A percentile compares a stretch with the other conserved stretches of the same genome.
phyloP scores from a whole-genome alignment of 2,888 invertebrate species.

The Melanophora roralis region DNA sequence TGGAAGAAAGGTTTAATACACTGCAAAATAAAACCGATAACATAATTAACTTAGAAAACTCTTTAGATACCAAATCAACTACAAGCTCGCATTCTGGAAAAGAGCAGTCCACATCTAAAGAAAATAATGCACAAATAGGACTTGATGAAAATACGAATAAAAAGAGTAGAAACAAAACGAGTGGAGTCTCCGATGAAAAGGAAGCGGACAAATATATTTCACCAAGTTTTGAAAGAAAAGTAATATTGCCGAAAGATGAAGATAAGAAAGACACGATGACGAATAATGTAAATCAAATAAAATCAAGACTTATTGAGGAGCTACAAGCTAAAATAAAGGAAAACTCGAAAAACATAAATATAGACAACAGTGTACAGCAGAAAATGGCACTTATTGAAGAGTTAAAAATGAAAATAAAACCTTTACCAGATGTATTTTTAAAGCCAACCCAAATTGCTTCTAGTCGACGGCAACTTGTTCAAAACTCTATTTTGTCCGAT shows the following conservation, averaged over 20 bases:
- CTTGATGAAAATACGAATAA: not conserved
- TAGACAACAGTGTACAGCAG: constrained; percentile 21
- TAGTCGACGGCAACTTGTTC: constrained; percentile 61
- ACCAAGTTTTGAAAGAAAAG: not conserved
- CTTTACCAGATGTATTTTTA: constrained; percentile 66
- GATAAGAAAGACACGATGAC: not conserved
- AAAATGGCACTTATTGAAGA: constrained; percentile 71
- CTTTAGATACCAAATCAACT: not conserved
- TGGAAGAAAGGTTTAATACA: constrained; percentile 64
- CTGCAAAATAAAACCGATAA: constrained; percentile 49
- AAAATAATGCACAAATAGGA: not conserved
- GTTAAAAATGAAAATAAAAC: constrained; percentile 69
- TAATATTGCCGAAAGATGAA: not conserved
- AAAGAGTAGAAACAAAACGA: not conserved
- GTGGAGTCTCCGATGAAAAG: not conserved
- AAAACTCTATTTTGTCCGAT: constrained; percentile 62
- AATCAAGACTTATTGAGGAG: constrained; percentile 28
- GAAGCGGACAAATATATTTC: not conserved
- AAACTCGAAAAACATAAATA: constrained; percentile 49
- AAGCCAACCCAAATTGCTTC: constrained; percentile 72
- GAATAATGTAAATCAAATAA: constrained; percentile 7
- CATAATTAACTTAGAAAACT: not conserved
- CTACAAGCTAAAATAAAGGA: constrained; percentile 35
- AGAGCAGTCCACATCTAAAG: not conserved
- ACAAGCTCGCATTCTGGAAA: not conserved